phyloP scores from a whole-genome alignment of 2,797 vertebrate species.

The Pseudochirops cupreus region DNA sequence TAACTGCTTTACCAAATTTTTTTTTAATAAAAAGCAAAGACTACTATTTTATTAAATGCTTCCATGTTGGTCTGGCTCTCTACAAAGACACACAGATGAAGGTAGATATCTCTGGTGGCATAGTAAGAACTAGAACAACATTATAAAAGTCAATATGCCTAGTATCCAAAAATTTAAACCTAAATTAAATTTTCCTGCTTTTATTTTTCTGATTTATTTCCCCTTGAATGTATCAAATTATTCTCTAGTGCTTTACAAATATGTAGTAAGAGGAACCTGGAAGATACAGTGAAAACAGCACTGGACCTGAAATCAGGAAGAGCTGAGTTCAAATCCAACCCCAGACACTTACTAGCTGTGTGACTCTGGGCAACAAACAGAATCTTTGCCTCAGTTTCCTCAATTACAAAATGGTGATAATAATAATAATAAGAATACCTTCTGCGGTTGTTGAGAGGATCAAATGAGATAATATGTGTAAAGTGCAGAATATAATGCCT shows the following conservation, averaged over 20 bases:
- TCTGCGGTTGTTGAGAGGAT: not conserved
- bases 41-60: not conserved
- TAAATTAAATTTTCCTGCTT: not conserved
- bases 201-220: not conserved
- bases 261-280: not conserved
- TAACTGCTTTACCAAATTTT: constrained; percentile 4
- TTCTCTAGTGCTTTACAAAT: not conserved
- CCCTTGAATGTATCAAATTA: not conserved
- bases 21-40: constrained; percentile 20
- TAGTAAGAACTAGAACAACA: not conserved
- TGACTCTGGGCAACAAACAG: not conserved
- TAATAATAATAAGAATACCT: not conserved
- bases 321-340: not conserved
- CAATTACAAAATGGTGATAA: not conserved
- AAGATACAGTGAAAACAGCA: not conserved
- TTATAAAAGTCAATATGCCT: not conserved
- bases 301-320: not conserved
- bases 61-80: not conserved
- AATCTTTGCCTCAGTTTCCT: not conserved
- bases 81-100: not conserved
- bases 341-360: not conserved
- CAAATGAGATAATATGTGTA: not conserved
- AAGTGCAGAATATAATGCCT: not conserved
- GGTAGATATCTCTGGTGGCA: not conserved
- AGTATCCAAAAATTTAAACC: not conserved